phyloP scores from a whole-genome alignment of 1,140 invertebrate species.

The Lordiphosa clarofinis region DNA sequence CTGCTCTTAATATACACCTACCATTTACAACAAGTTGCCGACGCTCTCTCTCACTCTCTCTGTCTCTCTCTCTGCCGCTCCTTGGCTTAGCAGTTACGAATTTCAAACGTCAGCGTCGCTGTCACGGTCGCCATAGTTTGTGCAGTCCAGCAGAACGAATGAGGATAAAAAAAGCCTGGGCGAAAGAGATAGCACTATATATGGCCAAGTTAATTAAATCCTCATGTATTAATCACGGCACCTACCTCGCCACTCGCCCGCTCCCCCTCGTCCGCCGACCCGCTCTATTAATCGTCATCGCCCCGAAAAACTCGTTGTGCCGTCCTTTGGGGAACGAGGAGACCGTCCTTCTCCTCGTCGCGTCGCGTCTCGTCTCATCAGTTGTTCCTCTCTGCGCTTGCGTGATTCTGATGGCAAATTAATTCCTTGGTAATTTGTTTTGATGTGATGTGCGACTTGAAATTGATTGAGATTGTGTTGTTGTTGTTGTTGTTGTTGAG shows the following conservation, averaged over 20 bases:
- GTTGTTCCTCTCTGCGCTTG: constrained; percentile 62
- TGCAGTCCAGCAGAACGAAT: constrained; percentile 33
- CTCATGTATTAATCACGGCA: constrained; percentile 77
- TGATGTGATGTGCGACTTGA: constrained; percentile 78
- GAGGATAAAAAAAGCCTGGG: constrained; percentile 25
- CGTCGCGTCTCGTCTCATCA: neutral
- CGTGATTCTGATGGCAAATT: constrained; percentile 79
- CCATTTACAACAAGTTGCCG: constrained; percentile 61
- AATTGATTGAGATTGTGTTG: constrained; percentile 78
- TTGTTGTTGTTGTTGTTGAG: constrained; percentile 40
- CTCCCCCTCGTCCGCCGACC: neutral
- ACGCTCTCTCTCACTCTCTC: constrained; percentile 12
- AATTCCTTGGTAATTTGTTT: constrained; percentile 79
- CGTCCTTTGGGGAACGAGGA: neutral
- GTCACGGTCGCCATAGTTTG: constrained; percentile 61
- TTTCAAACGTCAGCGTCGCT: constrained; percentile 25
- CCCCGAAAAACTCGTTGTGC: constrained; percentile 46
- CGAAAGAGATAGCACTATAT: constrained; percentile 39
- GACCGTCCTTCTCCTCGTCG: neutral
- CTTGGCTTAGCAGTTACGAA: constrained; percentile 2
- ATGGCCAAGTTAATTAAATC: constrained; percentile 71
- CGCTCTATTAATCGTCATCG: constrained; percentile 68
- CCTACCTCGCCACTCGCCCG: constrained; percentile 23
- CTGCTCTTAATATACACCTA: constrained; percentile 37
- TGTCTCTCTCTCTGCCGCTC: constrained; percentile 7